Evolutionary conservation across 2,888 invertebrate species (phyloP).

Genomic region (Buathra laborator): DNA sequence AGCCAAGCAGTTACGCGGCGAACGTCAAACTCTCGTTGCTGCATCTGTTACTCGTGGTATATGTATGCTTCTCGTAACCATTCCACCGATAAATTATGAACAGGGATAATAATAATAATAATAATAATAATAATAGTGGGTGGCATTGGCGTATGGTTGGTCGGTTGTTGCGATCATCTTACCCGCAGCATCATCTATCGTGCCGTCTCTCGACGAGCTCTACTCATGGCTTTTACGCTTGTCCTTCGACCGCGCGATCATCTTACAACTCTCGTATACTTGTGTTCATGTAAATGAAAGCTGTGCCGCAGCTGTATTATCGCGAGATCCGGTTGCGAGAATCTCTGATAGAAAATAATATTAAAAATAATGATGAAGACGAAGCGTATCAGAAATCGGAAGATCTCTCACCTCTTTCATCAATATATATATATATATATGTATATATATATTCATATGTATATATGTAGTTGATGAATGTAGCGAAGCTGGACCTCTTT

Average conservation of each 20-base stretch:
- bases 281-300: constrained; percentile 28
- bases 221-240: constrained; percentile 33
- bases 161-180: constrained; percentile 41
- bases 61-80: constrained; percentile 37
- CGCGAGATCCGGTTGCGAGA: constrained; percentile 11
- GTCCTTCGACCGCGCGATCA: constrained; percentile 57
- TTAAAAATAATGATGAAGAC: not conserved
- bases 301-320: constrained; percentile 13
- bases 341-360: not conserved
- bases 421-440: not conserved
- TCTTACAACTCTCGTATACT: constrained; percentile 40
- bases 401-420: constrained; percentile 5
- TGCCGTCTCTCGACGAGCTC: constrained; percentile 27
- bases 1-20: constrained; percentile 42
- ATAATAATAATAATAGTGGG: constrained; percentile 16
- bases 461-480: not conserved
- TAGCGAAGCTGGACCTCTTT: not conserved
- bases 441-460: not conserved
- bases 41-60: constrained; percentile 29
- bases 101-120: constrained; percentile 35
- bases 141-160: constrained; percentile 31
- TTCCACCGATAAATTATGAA: constrained; percentile 46
- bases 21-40: constrained; percentile 53
- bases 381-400: constrained; percentile 5
- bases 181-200: constrained; percentile 43